phyloP scores from a whole-genome alignment of 2,888 invertebrate species.

The Gasteruption jaculator region DNA sequence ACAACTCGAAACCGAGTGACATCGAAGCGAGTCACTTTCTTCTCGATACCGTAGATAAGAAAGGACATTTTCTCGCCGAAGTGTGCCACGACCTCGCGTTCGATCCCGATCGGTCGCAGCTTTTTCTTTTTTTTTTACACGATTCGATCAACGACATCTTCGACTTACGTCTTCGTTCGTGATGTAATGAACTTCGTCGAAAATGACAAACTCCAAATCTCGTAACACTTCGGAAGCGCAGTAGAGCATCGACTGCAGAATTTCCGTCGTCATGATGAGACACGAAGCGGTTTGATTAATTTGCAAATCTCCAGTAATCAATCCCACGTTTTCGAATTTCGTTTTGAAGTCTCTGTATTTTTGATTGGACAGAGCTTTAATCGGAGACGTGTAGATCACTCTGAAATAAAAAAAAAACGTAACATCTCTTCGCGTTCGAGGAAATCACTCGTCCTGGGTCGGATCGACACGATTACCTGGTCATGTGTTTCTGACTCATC shows the following conservation, averaged over 20 bases:
- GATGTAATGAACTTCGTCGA: conserved; percentile 99
- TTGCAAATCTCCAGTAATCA: conserved; percentile 94
- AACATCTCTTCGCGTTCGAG: neutral
- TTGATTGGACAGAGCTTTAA: conserved; percentile 98
- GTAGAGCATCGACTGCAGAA: conserved; percentile 93
- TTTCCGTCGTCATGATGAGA: conserved; percentile 99
- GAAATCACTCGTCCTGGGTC: conserved; percentile 5
- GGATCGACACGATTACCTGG: too few species aligned
- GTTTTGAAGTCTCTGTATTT: conserved; percentile 96
- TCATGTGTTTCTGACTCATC: conserved; percentile 86
- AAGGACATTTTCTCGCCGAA: too few species aligned
- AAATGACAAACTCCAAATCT: conserved; percentile 97
- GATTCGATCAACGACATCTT: conserved; percentile 18
- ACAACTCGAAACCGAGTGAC: too few species aligned
- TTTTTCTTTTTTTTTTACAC: too few species aligned
- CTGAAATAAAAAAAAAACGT: conserved; percentile 50
- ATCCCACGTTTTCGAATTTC: conserved; percentile 87
- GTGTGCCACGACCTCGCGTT: too few species aligned
- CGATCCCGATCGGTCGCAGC: too few species aligned
- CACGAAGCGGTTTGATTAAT: conserved; percentile 91
- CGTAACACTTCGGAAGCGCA: conserved; percentile 90
- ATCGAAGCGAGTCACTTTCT: too few species aligned
- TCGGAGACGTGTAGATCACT: conserved; percentile 96
- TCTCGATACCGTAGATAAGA: too few species aligned
- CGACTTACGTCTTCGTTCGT: conserved; percentile 81